Evolutionary conservation across 2,797 vertebrate species (phyloP).

Genomic region (Aulostomus chinensis): DNA sequence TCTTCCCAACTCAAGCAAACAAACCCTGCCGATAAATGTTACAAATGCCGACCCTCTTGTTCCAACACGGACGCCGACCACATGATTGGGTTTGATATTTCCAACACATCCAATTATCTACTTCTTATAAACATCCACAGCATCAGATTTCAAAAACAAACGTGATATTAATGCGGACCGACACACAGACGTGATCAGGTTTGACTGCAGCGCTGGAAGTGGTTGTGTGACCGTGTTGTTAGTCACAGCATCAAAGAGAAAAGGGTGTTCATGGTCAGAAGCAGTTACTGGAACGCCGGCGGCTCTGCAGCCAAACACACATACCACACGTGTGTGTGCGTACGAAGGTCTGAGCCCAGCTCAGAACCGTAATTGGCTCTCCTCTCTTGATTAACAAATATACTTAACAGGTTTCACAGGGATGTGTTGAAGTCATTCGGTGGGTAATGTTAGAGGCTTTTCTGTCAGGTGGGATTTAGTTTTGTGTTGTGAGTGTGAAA

Average conservation of each 20-base stretch:
- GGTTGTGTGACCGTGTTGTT: slow-evolving; percentile 62
- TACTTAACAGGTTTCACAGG: slow-evolving; percentile 16
- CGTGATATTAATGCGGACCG: slow-evolving; percentile 50
- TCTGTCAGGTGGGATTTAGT: neutral
- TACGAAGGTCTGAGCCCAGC: slow-evolving; percentile 24
- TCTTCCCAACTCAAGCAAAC: slow-evolving; percentile 30
- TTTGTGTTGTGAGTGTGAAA: neutral
- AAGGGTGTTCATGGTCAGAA: slow-evolving; percentile 48
- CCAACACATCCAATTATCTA: slow-evolving; percentile 44
- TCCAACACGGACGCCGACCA: slow-evolving; percentile 40
- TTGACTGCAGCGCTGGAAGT: slow-evolving; percentile 57
- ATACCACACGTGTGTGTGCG: slow-evolving; percentile 30
- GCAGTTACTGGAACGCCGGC: slow-evolving; percentile 64
- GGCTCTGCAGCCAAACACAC: slow-evolving; percentile 43
- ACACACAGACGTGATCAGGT: slow-evolving; percentile 29
- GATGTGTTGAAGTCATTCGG: too few species aligned
- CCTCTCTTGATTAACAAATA: slow-evolving; percentile 13
- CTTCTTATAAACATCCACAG: slow-evolving; percentile 42
- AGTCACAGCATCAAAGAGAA: slow-evolving; percentile 69
- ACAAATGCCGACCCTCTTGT: slow-evolving; percentile 5
- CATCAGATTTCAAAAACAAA: slow-evolving; percentile 52
- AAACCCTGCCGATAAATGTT: slow-evolving; percentile 14
- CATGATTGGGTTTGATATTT: slow-evolving; percentile 53
- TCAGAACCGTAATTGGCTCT: slow-evolving; percentile 42
- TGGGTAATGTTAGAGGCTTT: too few species aligned